These are phyloP conservation scores for Cnemophilus loriae DNA, from an alignment of 2,113 vertebrate genomes.

Conservation along the genomic window DNA sequence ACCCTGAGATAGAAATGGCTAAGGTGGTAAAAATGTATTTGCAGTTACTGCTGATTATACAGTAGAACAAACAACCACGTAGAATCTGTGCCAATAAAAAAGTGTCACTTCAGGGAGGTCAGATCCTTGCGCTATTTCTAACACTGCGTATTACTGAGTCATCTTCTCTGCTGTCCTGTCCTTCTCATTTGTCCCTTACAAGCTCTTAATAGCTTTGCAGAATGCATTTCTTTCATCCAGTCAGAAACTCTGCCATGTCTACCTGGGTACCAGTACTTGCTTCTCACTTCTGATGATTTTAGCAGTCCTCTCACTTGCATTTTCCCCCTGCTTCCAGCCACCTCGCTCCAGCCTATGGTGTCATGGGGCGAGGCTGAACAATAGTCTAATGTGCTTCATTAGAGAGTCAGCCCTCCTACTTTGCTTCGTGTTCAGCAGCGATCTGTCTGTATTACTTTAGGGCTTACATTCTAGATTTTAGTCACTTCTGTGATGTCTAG, in stretches of 20 bases:
- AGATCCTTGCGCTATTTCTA: neutral
- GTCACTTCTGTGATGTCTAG: neutral
- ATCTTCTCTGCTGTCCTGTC: neutral
- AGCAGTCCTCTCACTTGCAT: neutral
- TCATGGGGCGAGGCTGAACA: neutral
- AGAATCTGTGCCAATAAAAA: neutral
- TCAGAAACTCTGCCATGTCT: neutral
- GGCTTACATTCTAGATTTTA: neutral
- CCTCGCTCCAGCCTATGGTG: fast-evolving
- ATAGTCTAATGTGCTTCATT: neutral
- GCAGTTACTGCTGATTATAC: neutral
- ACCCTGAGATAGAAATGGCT: neutral
- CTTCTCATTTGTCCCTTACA: neutral
- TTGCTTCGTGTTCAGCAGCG: neutral
- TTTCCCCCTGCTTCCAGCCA: neutral
- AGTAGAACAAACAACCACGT: neutral
- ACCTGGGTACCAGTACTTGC: neutral
- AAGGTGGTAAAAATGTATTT: neutral
- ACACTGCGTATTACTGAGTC: neutral
- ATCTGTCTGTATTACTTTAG: neutral
- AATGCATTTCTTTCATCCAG: neutral
- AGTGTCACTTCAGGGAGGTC: neutral
- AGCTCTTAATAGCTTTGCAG: neutral
- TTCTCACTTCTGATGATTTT: neutral
- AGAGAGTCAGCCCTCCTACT: neutral